phyloP scores from a whole-genome alignment of 2,113 vertebrate genomes.

The Phaethornis superciliosus region DNA sequence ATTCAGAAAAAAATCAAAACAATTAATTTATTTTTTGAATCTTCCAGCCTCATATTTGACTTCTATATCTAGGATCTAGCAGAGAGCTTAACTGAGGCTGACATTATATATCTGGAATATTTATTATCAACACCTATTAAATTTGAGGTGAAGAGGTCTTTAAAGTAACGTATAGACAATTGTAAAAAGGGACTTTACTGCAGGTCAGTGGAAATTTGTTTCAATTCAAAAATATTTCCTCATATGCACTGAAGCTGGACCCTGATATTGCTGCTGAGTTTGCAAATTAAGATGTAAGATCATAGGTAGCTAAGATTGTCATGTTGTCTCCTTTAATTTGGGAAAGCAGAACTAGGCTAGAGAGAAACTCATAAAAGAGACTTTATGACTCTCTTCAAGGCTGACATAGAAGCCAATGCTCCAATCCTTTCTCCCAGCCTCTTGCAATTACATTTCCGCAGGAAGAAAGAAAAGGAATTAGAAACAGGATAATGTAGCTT shows the following conservation, averaged over 20 bases:
- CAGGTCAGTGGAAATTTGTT: slow-evolving; percentile 17
- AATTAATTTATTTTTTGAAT: neutral
- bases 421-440: slow-evolving; percentile 73
- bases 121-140: slow-evolving; percentile 21
- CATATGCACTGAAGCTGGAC: slow-evolving; percentile 16
- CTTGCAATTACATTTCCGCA: slow-evolving; percentile 85
- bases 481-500: slow-evolving; percentile 86
- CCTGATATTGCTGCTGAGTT: slow-evolving; percentile 71
- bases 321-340: slow-evolving; percentile 89
- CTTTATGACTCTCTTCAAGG: slow-evolving; percentile 85
- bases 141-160: neutral
- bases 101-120: slow-evolving; percentile 16
- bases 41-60: neutral
- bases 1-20: neutral
- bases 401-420: slow-evolving; percentile 77
- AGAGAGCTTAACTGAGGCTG: neutral
- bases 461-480: slow-evolving; percentile 87
- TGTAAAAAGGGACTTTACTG: neutral
- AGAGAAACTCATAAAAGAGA: slow-evolving; percentile 84
- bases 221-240: slow-evolving; percentile 59
- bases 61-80: neutral
- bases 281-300: slow-evolving; percentile 83
- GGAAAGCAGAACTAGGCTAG: slow-evolving; percentile 77
- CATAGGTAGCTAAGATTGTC: slow-evolving; percentile 83
- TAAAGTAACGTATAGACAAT: slow-evolving; percentile 5